Percentiles rank a stretch among this genome's conserved stretches.
Evolutionary conservation across 2,888 invertebrate species (phyloP).

Genomic region (Quadriops clusia): DNA sequence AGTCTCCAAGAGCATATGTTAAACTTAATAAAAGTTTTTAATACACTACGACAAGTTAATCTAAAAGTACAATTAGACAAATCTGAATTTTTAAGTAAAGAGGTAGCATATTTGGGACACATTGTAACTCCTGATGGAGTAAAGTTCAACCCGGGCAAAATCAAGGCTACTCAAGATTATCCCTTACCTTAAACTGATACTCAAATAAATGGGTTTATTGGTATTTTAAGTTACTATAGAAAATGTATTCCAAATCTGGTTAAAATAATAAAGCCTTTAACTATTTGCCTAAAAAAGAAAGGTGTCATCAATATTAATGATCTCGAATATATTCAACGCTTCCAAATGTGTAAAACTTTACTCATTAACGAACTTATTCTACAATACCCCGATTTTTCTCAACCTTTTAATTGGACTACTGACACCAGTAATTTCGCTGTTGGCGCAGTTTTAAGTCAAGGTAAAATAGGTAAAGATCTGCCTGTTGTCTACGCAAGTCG

Average conservation of each 20-base stretch:
- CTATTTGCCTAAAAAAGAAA: too few relatives aligned
- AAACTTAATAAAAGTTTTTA: slow-evolving; percentile 15
- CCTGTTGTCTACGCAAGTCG: slow-evolving; percentile 29
- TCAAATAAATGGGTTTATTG: slow-evolving; percentile 12
- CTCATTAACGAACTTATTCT: slow-evolving; percentile 14
- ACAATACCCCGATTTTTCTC: slow-evolving; percentile 18
- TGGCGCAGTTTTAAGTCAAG: slow-evolving; percentile 25
- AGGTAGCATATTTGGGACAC: slow-evolving; percentile 10
- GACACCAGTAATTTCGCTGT: slow-evolving; percentile 27
- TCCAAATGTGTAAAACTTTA: too few relatives aligned
- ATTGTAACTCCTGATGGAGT: slow-evolving; percentile 9
- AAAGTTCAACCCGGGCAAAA: slow-evolving; percentile 11
- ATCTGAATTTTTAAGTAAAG: slow-evolving; percentile 8
- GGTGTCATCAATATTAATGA: too few relatives aligned
- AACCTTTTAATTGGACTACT: slow-evolving; percentile 24
- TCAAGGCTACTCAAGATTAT: slow-evolving; percentile 9
- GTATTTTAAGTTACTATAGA: too few relatives aligned
- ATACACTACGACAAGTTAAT: slow-evolving; percentile 12
- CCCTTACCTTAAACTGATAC: slow-evolving; percentile 10
- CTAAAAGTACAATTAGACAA: slow-evolving; percentile 18
- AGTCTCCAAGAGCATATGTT: slow-evolving; percentile 14
- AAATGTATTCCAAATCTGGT: too few relatives aligned
- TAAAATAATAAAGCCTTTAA: too few relatives aligned
- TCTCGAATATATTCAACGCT: too few relatives aligned
- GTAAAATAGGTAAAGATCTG: slow-evolving; percentile 20